These are phyloP conservation scores for Scaptomyza parva DNA, from an alignment of 2,888 invertebrate genomes.

Conservation along the genomic window DNA sequence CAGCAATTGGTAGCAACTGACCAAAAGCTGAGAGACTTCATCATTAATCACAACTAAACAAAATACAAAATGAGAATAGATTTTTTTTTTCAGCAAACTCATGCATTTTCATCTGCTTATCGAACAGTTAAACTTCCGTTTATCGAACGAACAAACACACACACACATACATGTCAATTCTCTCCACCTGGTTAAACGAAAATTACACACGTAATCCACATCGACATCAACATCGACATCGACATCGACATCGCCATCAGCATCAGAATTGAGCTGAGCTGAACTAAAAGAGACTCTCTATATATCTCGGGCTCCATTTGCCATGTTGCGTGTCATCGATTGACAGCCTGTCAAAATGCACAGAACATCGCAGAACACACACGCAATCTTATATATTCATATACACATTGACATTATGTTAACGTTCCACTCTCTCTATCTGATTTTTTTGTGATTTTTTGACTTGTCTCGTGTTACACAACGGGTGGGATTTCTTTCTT, in stretches of 20 bases:
- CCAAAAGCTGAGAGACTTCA: background rate
- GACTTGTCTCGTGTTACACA: conserved; percentile 5
- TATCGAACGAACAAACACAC: background rate
- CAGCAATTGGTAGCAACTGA: conserved; percentile 19
- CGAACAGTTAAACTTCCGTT: conserved; percentile 15
- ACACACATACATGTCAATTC: background rate
- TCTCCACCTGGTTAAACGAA: conserved; percentile 12
- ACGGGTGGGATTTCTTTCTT: background rate
- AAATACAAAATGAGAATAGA: background rate
- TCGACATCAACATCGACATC: too few relatives aligned
- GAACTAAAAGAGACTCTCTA: too few relatives aligned
- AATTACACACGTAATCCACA: conserved; percentile 47
- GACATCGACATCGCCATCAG: conserved; percentile 41
- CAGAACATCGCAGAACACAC: too few relatives aligned
- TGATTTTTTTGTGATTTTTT: background rate
- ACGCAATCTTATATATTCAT: conserved; percentile 11
- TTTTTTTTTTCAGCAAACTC: conserved; percentile 6
- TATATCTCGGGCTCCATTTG: conserved; percentile 26
- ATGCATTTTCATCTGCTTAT: conserved; percentile 3
- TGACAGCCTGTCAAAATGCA: conserved; percentile 48
- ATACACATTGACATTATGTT: background rate
- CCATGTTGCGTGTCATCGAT: conserved; percentile 40
- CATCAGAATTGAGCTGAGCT: conserved; percentile 33
- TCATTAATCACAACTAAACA: conserved; percentile 45
- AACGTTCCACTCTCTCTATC: background rate